phyloP scores from a whole-genome alignment of 2,113 vertebrate species.

The Anolis sagrei region DNA sequence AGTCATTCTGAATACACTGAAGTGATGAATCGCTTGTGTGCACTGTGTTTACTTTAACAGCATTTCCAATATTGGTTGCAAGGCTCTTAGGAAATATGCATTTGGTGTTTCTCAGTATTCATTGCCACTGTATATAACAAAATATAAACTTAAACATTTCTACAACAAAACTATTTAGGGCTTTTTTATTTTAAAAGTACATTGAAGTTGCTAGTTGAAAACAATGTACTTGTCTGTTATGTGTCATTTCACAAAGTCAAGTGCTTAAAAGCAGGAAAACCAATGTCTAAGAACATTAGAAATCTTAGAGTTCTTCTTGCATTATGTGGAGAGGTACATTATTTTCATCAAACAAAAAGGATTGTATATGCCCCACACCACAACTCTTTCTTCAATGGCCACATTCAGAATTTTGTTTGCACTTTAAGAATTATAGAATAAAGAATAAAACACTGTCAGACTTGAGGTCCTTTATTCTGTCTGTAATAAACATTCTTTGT shows the following conservation, averaged over 20 bases:
- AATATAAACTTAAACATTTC: neutral
- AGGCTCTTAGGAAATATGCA: constrained; percentile 19
- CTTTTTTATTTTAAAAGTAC: neutral
- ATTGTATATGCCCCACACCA: constrained; percentile 20
- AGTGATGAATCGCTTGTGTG: constrained; percentile 8
- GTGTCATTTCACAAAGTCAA: constrained; percentile 28
- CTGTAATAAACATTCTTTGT: neutral
- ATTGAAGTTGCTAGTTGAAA: constrained; percentile 21
- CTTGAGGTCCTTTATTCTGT: neutral
- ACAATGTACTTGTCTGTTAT: neutral
- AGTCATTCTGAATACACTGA: constrained; percentile 9
- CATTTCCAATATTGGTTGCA: neutral
- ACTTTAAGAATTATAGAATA: constrained; percentile 4
- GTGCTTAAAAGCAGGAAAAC: constrained; percentile 52
- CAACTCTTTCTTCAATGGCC: neutral
- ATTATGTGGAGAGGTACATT: constrained; percentile 39
- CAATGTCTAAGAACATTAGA: constrained; percentile 42
- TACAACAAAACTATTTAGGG: neutral
- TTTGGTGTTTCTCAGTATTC: neutral
- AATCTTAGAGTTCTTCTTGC: constrained; percentile 42
- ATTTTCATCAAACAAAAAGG: constrained; percentile 26
- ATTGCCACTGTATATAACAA: neutral
- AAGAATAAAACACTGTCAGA: neutral
- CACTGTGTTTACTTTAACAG: constrained; percentile 13
- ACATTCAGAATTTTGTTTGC: neutral